Base-by-base conservation (phyloP, 2,797 vertebrate genomes). In the Pantherophis vulpinus region DNA sequence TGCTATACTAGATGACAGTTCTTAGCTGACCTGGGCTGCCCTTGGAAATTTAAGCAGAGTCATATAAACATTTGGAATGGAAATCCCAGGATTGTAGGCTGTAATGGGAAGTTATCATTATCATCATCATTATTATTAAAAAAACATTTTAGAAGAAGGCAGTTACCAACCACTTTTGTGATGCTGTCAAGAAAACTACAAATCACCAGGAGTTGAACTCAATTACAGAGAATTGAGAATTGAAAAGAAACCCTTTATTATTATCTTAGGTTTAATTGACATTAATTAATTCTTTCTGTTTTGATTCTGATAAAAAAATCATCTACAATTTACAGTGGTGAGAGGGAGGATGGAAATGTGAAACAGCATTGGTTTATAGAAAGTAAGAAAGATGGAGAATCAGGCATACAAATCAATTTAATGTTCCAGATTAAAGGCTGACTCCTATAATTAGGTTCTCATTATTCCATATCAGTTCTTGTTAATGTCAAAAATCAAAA, bases 401-500 rank as follows among this genome's bases (percentile, higher is more conserved):
- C 29, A 87, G 47, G 47, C 56, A 66, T 51, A 37, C 20, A 23
- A 61, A n/a, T 87, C 83, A 61, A 32, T 12, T 14, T 29, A 51
- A 25, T 89, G 23, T 89, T 32, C 27, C 58, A 32, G 12, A 20
- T 61, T 29, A 25, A 87, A 32, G 29, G 27, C 16, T 54, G 58
- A 86, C 14, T 61, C 63, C 70, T 89, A 29, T 2, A 47, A 89
- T 27, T 92, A 94, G 89, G 0, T 94, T 94, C 91, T 90, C 25
- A 88, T 92, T 3, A 70, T 88, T 88, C 61, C 88, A 27, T 74
- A 94, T 96, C 83, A 89, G 91, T 94, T 59, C 61, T 91, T 94
- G 90, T 59, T 94, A 94, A 97, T 92, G 88, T 94, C 90, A 92
- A 91, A 3, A 23, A 54, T 60, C n/a, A 14, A 37, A 59, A 37